Percentiles rank a stretch among this genome's conserved stretches.
These are phyloP conservation scores for Allochrocebus solatus DNA, from an alignment of 2,797 vertebrate species.

Conservation along the genomic window DNA sequence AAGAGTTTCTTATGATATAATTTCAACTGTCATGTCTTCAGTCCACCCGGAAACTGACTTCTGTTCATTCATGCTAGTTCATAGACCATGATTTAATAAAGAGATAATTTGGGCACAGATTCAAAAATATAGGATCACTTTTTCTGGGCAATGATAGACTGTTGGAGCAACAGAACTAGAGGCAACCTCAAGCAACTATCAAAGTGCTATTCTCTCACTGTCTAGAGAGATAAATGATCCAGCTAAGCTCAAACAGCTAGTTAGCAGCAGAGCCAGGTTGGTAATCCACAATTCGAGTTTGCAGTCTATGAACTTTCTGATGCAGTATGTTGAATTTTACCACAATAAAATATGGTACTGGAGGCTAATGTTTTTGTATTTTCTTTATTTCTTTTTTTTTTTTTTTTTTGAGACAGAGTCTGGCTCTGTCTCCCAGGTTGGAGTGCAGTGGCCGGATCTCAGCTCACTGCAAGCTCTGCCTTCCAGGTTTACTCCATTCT, in stretches of 20 bases:
- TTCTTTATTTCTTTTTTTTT: no score
- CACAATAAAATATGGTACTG: not conserved
- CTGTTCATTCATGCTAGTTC: not conserved
- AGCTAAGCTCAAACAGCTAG: not conserved
- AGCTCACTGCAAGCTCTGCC: no score
- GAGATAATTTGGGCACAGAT: not conserved
- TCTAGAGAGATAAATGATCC: not conserved
- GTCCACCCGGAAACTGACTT: not conserved
- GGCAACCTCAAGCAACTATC: not conserved
- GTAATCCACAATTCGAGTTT: not conserved
- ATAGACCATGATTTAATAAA: not conserved
- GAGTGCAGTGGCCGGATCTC: no score
- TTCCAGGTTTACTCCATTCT: no score
- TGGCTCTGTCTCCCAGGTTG: no score
- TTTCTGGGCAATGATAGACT: not conserved
- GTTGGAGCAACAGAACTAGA: not conserved
- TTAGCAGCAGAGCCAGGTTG: not conserved
- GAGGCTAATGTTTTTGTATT: not conserved
- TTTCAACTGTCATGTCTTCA: not conserved
- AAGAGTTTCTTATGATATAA: not conserved
- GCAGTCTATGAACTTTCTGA: not conserved
- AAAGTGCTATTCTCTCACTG: not conserved
- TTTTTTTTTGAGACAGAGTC: no score
- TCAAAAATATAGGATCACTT: slow-evolving; percentile 1
- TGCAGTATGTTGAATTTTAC: not conserved